Conservation (phyloP, 2,888 invertebrate genomes). For the Synanthedon formicaeformis region DNA sequence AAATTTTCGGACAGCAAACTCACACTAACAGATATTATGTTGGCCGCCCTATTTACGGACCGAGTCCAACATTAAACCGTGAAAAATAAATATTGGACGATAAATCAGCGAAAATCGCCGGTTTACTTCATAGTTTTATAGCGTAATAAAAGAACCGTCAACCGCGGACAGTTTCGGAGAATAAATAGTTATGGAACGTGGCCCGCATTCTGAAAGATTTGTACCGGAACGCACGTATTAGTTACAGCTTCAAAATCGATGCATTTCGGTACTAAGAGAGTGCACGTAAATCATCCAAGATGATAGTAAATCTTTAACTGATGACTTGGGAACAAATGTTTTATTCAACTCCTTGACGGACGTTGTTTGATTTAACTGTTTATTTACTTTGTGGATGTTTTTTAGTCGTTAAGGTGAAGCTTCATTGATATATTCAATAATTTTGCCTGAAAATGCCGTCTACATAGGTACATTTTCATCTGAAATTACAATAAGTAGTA, state of each 20-base stretch:
- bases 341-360: too few relatives aligned
- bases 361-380: too few relatives aligned
- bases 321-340: too few relatives aligned
- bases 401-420: too few relatives aligned
- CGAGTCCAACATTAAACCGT: conserved; percentile 39
- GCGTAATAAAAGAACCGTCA: conserved; percentile 67
- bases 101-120: conserved; percentile 60
- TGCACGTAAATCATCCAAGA: background rate
- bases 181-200: conserved; percentile 51
- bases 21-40: too few relatives aligned
- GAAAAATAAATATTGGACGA: conserved; percentile 63
- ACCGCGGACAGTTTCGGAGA: conserved; percentile 48
- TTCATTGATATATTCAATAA: too few relatives aligned
- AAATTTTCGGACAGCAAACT: conserved; percentile 33
- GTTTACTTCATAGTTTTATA: conserved; percentile 56
- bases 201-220: conserved; percentile 43
- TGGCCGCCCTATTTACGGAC: conserved; percentile 35
- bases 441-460: too few relatives aligned
- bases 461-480: too few relatives aligned
- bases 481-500: too few relatives aligned
- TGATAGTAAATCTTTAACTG: too few relatives aligned
- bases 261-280: conserved; percentile 27
- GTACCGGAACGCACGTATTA: conserved; percentile 34
- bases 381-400: too few relatives aligned
- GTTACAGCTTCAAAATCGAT: conserved; percentile 41